Evolutionary conservation across 1,140 invertebrate species (phyloP).

Genomic region (Solen grandis): DNA sequence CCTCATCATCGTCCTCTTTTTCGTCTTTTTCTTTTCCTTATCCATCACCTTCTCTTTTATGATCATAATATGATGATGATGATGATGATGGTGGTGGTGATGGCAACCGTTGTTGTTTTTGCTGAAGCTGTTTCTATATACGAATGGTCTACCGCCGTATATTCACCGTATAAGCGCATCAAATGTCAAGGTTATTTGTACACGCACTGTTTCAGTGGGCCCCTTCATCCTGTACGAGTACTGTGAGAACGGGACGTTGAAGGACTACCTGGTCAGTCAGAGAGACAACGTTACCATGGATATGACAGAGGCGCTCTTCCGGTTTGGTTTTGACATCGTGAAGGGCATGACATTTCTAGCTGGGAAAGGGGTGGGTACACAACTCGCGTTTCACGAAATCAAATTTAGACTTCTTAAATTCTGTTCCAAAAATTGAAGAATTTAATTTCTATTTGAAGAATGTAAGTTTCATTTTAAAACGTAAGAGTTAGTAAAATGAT

Average conservation of each 20-base stretch:
- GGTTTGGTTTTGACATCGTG: conserved; percentile 96
- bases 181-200: background rate
- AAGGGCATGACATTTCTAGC: conserved; percentile 97
- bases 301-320: conserved; percentile 94
- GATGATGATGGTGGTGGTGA: no score
- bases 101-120: no score
- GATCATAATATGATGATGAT: no score
- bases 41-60: no score
- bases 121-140: no score
- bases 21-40: no score
- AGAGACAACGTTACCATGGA: conserved; percentile 21
- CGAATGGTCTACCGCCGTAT: no score
- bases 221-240: conserved; percentile 51
- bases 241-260: conserved; percentile 51
- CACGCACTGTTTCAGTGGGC: conserved; percentile 16
- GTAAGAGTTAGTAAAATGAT: no score
- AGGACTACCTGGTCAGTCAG: conserved; percentile 22
- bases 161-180: background rate
- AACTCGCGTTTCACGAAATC: background rate
- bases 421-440: no score
- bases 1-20: no score
- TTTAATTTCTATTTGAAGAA: no score
- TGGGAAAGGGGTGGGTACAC: conserved; percentile 89
- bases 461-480: no score
- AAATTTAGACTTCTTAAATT: background rate